Base-by-base conservation (phyloP, 1,140 invertebrate species). In the Monomorium pharaonis region DNA sequence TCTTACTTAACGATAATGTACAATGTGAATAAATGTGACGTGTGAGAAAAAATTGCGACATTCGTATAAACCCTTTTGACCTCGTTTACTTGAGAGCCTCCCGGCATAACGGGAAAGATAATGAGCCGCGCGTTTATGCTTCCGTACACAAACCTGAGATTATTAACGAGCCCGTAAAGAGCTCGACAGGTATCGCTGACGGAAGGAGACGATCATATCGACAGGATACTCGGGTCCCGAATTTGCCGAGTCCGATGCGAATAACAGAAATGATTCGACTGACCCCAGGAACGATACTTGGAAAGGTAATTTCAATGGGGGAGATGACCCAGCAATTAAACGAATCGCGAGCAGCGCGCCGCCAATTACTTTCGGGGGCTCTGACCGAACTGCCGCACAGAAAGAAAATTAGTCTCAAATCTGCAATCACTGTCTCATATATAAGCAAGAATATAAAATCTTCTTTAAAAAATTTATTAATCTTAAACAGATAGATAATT, bases 331-430 rank as follows among this genome's bases (percentile, higher is more conserved):
- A 16, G 63, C 85, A 83, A 90, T 90, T 89, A 90, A 89, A 85
- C 18, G 85, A 84, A 72, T 70, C 80, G 62, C 62, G 56, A 54
- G 70, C 70, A 88, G 86, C 72, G 76, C 60, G 65, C 30, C 65
- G 83, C 78, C 62, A 90, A 90, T 90, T 90, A 90, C 49, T 75
- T 37, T 60, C 42, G 56, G 62, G 81, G 37, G 77, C 62, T 80
- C 44, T 7, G 27, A 24, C n/a, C 65, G 74, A 30, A 83, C 83
- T 47, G 67, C n/a, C 37, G 37, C n/a, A n/a, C n/a, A n/a, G n/a
- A n/a, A n/a, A n/a, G n/a, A n/a, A n/a, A n/a, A n/a, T n/a, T n/a
- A n/a, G n/a, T n/a, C n/a, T n/a, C n/a, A n/a, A n/a, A n/a, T n/a
- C n/a, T n/a, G n/a, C n/a, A n/a, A n/a, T n/a, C n/a, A n/a, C n/a